Conservation (phyloP, 2,888 invertebrate genomes). For the Melanophora roralis region DNA sequence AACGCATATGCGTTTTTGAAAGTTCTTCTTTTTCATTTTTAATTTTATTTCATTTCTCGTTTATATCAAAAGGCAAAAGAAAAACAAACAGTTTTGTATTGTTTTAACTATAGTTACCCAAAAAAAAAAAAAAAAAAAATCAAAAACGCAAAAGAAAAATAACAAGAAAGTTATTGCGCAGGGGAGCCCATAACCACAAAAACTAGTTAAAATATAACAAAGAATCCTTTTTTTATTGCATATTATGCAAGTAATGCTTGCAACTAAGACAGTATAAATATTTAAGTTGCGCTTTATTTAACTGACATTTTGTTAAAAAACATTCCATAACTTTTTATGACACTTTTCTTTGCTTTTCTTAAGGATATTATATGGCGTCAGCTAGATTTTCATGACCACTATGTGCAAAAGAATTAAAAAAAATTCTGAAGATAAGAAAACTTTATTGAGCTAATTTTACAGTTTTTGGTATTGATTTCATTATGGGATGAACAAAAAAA, state of each 20-base stretch:
- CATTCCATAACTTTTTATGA: slow-evolving; percentile 36
- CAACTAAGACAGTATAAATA: neutral
- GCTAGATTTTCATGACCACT: slow-evolving; percentile 41
- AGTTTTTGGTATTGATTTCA: slow-evolving; percentile 38
- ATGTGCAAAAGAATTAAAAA: slow-evolving; percentile 13
- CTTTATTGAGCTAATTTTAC: neutral
- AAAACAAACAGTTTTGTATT: slow-evolving; percentile 42
- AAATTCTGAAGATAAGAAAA: slow-evolving; percentile 31
- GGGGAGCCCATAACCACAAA: slow-evolving; percentile 24
- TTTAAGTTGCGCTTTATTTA: neutral
- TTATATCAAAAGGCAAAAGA: neutral
- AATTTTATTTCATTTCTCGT: neutral
- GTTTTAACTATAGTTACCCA: slow-evolving; percentile 43
- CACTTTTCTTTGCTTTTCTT: neutral
- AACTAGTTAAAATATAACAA: slow-evolving; percentile 36
- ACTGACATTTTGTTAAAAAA: neutral
- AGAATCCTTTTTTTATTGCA: slow-evolving; percentile 27
- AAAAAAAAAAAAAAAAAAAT: slow-evolving; percentile 8
- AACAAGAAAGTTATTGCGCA: too few species aligned
- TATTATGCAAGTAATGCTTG: neutral
- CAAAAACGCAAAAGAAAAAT: too few species aligned
- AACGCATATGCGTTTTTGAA: slow-evolving; percentile 51
- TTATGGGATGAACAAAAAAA: slow-evolving; percentile 25
- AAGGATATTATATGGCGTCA: neutral
- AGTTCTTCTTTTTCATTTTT: neutral